A percentile compares a stretch with the other conserved stretches of the same genome.
phyloP scores from a whole-genome alignment of 2,888 invertebrate species.

The Fabriciana adippe region DNA sequence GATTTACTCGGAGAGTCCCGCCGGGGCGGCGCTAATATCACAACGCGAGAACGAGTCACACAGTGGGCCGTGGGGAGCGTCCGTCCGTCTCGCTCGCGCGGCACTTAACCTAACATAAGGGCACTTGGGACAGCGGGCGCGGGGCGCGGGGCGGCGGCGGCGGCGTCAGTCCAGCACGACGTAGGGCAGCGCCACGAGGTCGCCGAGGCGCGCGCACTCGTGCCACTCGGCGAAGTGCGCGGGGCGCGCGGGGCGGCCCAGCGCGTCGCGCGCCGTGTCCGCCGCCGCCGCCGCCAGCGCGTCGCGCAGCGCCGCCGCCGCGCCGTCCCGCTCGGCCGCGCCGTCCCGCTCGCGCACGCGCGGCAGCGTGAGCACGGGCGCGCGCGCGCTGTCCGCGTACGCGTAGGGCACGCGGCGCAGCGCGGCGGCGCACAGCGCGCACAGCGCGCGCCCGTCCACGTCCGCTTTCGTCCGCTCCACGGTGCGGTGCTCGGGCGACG shows the following conservation, averaged over 20 bases:
- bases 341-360: constrained; percentile 29
- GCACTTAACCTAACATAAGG: constrained; percentile 68
- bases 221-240: constrained; percentile 94
- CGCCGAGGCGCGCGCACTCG: constrained; percentile 90
- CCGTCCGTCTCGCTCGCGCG: constrained; percentile 53
- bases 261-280: constrained; percentile 46
- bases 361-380: constrained; percentile 52
- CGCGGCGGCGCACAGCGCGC: constrained; percentile 49
- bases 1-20: constrained; percentile 46
- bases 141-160: constrained; percentile 22
- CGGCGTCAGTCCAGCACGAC: constrained; percentile 93
- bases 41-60: constrained; percentile 27
- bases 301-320: constrained; percentile 41
- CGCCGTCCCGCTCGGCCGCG: constrained; percentile 39
- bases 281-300: constrained; percentile 40
- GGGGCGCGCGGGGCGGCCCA: constrained; percentile 58
- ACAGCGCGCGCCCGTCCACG: constrained; percentile 57
- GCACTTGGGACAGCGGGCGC: constrained; percentile 67
- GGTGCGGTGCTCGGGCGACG: constrained; percentile 62
- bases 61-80: constrained; percentile 16
- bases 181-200: constrained; percentile 97
- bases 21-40: constrained; percentile 39
- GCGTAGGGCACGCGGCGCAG: constrained; percentile 51
- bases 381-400: constrained; percentile 53
- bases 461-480: constrained; percentile 70